Conservation (phyloP, 2,797 vertebrate genomes). For the Schizopygopsis malacanthus region DNA sequence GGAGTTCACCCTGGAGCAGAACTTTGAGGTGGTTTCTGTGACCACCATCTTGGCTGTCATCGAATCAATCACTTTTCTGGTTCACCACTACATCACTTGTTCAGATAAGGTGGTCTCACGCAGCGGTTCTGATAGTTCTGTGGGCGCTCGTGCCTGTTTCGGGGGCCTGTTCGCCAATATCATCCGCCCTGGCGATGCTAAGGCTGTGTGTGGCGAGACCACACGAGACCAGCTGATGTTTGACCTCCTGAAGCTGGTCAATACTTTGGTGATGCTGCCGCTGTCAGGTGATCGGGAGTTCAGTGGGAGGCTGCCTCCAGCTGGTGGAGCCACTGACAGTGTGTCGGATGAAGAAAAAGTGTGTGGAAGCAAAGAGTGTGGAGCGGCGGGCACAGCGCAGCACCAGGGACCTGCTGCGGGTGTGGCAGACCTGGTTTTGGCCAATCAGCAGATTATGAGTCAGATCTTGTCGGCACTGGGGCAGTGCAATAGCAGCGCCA, state of each 20-base stretch:
- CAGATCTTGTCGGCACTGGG: conserved; percentile 97
- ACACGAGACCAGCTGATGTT: conserved; percentile 99
- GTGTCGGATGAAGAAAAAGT: conserved; percentile 98
- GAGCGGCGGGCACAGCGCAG: conserved; percentile 75
- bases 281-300: conserved; percentile 94
- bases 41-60: conserved; percentile 95
- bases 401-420: conserved; percentile 87
- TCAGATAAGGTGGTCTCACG: conserved; percentile 96
- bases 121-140: conserved; percentile 95
- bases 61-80: conserved; percentile 96
- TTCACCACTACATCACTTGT: conserved; percentile 98
- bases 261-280: conserved; percentile 93
- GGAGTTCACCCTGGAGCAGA: conserved; percentile 97
- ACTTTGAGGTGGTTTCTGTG: conserved; percentile 96
- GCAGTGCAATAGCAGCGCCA: conserved; percentile 99
- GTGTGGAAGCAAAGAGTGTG: conserved; percentile 92
- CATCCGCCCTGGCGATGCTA: conserved; percentile 95
- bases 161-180: conserved; percentile 98
- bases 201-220: conserved; percentile 96
- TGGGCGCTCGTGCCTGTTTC: conserved; percentile 96
- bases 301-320: conserved; percentile 86
- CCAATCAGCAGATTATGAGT: conserved; percentile 99
- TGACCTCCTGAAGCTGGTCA: conserved; percentile 95
- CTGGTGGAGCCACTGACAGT: conserved; percentile 85
- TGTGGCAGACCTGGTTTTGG: conserved; percentile 94